Base-by-base conservation (phyloP, 37 sponge, comb jelly and placozoan genomes). In the Bolinopsis microptera region DNA sequence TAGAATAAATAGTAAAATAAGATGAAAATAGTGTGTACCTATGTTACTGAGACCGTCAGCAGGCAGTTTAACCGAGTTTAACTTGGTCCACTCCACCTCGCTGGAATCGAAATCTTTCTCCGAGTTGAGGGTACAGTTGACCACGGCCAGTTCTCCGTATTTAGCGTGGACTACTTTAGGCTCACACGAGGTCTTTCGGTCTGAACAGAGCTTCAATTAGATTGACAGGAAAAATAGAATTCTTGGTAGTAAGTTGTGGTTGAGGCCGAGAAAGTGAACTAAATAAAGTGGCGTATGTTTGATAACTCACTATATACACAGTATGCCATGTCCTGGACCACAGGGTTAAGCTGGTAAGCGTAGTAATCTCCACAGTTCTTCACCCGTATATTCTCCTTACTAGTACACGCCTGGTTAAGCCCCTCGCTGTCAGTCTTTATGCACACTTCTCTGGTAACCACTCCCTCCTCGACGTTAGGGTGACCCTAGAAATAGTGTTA, bases 281-380 rank as follows among this genome's bases (percentile, higher is more conserved):
- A n/a, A n/a, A n/a, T n/a, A n/a, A n/a, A n/a, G n/a, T n/a, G n/a
- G n/a, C n/a, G n/a, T n/a, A n/a, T n/a, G n/a, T n/a, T n/a, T n/a
- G n/a, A 48, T 18, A 48, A 48, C 61, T 48, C 61, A 48, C 61
- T 86, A 39, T 86, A 86, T 25, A 86, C 90, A 39, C 90, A 86
- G 90, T 86, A 86, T 27, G 90, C 90, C 8, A 24, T 24, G 3
- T 86, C 90, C 61, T 86, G 25, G 26, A 86, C 48, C 30, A n/a
- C 26, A n/a, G 90, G 90, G 28, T 86, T 86, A 24, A 86, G 90
- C 61, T 86, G 90, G 61, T 86, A 86, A 24, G 90, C 5, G 26
- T 86, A 86, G 61, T 33, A 86, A 86, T 86, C 90, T 33, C 90
- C 90, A 86, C 90, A 86, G 48, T 86, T 86, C 90, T 86, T 86